Base-by-base conservation (phyloP, 2,113 vertebrate genomes). In the Vulpes vulpes region DNA sequence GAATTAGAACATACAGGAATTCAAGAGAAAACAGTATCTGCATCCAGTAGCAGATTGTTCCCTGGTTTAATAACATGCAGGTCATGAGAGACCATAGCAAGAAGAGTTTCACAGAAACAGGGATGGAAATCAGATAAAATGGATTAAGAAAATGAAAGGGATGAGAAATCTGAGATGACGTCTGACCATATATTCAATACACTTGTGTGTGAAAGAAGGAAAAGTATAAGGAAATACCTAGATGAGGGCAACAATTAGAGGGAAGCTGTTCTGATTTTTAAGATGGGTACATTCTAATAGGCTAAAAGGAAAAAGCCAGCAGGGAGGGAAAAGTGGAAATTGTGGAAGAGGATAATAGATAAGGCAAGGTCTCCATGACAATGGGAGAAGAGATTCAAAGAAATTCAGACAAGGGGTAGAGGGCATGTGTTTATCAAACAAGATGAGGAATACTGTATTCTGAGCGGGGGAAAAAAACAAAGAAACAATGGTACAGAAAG, bases 51-150 rank as follows among this genome's bases (percentile, higher is more conserved):
- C 43, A 86, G 43, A 87, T 35, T 53, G 12, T 30, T 11, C 16
- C 16, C 11, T 32, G 2, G 43, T 69, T 85, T 67, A 67, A 71
- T 79, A 83, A 69, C 5, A 73, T 7, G 0, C 16, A 95, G 51
- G 73, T 69, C 9, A 71, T 20, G 32, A 78, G 43, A 73, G 4
- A 30, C 16, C 60, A 55, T 2, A 12, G n/a, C n/a, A 90, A 94
- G 35, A 84, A 69, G 17, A 65, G 59, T 49, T 87, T 78, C 38
- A 69, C 7, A 49, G 49, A 23, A 55, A 49, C 12, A 57, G 94
- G 43, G 80, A 65, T 65, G 5, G 25, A 97, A 93, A 22, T 55
- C 35, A 95, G 64, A 71, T 20, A n/a, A 95, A 94, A 94, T n/a
- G 22, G 22, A 91, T 91, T 69, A 88, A 87, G 64, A 59, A 90